Base-by-base conservation (phyloP, 2,113 vertebrate genomes). In the Polypterus bichir region DNA sequence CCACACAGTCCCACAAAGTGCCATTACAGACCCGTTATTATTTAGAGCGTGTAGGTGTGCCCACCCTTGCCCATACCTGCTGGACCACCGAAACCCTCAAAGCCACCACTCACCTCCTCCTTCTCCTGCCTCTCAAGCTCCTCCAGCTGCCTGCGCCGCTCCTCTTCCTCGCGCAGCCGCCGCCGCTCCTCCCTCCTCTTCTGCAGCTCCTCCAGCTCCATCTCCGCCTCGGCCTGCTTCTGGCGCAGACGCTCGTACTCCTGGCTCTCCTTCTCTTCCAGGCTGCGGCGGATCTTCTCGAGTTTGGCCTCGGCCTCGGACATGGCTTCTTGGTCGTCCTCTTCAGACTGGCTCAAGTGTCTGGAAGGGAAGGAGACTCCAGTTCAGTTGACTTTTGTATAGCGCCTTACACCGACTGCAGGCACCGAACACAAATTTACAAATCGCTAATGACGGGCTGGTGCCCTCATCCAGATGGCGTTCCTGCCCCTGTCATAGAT, bases 151-250 rank as follows among this genome's bases (percentile, higher is more conserved):
- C 71, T 74, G 5, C 61, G 71, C 0, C 62, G 77, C 57, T 89
- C 80, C 48, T 68, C 84, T 11, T 79, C 81, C 59, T 71, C 65
- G 3, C 81, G 57, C 45, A 77, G 11, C 3, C 47, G 51, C 4
- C 78, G 74, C 3, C 81, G 73, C 54, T 80, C 80, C 61, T 82
- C 84, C 55, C 70, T 75, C 66, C 70, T 80, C 56, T 64, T 80
- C 66, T 81, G 80, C 65, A 87, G 80, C 68, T 85, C 79, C 61
- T 89, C 79, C 69, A 84, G 75, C 73, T 87, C 83, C 49, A 70
- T 69, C 73, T 84, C 86, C 0, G 76, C 68, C 49, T 79, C 79
- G 1, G 44, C 68, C 59, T 83, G 77, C 3, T 72, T 65, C 1
- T 70, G 71, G 3, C 57, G 64, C 7, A 77, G 68, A 60, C 71